These are phyloP conservation scores for Synanthedon myopaeformis DNA, from an alignment of 2,888 invertebrate species.

Conservation along the genomic window DNA sequence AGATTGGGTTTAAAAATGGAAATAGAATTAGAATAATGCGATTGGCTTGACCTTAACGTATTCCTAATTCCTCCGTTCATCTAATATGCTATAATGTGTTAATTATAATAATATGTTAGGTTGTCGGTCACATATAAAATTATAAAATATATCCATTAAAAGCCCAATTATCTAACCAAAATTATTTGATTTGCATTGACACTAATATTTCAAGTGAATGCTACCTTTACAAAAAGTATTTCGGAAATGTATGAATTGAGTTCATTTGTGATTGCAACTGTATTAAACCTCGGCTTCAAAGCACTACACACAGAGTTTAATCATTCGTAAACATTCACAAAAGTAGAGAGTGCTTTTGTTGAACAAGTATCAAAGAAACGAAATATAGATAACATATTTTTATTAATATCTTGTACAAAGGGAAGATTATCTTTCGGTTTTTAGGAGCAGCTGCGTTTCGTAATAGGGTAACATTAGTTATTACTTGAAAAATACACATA, in stretches of 20 bases:
- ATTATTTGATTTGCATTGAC: too few species aligned
- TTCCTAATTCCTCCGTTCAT: too few species aligned
- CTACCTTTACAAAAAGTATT: background rate
- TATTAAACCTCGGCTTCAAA: background rate
- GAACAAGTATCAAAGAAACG: conserved; percentile 50
- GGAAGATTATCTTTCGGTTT: conserved; percentile 62
- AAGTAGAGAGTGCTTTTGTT: conserved; percentile 47
- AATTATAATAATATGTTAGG: too few species aligned
- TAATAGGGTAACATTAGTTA: conserved; percentile 6
- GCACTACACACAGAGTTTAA: conserved; percentile 22
- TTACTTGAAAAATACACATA: background rate
- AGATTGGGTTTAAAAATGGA: too few species aligned
- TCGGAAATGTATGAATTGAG: background rate
- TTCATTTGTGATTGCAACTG: background rate
- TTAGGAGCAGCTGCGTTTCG: conserved; percentile 48
- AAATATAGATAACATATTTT: conserved; percentile 62
- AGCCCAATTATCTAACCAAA: too few species aligned
- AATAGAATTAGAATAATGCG: too few species aligned
- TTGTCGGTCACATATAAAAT: too few species aligned
- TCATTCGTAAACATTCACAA: conserved; percentile 59
- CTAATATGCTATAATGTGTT: too few species aligned
- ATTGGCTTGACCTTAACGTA: too few species aligned
- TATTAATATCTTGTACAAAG: conserved; percentile 64
- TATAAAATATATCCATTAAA: too few species aligned
- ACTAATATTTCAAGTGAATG: too few species aligned